Percentiles rank a stretch among this genome's conserved stretches.
These are phyloP conservation scores for Halisarca cf. caerulea DNA, from an alignment of 37 sponge, comb jelly and placozoan species.

Conservation along the genomic window DNA sequence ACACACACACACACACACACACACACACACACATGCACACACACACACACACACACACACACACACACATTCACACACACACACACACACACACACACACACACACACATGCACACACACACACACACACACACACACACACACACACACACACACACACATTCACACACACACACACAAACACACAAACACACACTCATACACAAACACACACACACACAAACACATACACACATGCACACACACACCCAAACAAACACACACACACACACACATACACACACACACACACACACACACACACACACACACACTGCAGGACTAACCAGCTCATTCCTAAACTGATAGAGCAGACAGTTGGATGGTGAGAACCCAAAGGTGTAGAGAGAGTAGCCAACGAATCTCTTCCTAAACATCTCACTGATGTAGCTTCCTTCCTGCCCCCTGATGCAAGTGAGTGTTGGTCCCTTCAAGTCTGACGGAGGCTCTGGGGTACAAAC, in stretches of 20 bases:
- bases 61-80: no score
- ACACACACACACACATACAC: neutral
- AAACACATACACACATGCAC: no score
- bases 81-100: no score
- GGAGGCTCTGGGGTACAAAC: constrained; percentile 73
- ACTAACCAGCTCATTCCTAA: constrained; percentile 66
- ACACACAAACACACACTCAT: no score
- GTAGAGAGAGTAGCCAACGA: constrained; percentile 59
- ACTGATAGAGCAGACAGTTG: constrained; percentile 63
- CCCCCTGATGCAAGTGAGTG: constrained; percentile 63
- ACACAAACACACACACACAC: no score
- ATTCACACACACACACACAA: no score
- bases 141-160: no score
- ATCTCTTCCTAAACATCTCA: constrained; percentile 37
- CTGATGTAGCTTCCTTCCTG: constrained; percentile 43
- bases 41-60: no score
- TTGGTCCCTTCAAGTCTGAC: constrained; percentile 44
- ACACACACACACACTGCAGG: neutral
- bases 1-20: no score
- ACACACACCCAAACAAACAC: neutral
- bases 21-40: no score
- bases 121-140: no score
- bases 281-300: neutral
- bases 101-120: no score
- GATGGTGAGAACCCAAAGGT: constrained; percentile 50